Percentiles rank a stretch among this genome's conserved stretches.
These are phyloP conservation scores for Platalea minor DNA, from an alignment of 2,797 vertebrate genomes.

Conservation along the genomic window DNA sequence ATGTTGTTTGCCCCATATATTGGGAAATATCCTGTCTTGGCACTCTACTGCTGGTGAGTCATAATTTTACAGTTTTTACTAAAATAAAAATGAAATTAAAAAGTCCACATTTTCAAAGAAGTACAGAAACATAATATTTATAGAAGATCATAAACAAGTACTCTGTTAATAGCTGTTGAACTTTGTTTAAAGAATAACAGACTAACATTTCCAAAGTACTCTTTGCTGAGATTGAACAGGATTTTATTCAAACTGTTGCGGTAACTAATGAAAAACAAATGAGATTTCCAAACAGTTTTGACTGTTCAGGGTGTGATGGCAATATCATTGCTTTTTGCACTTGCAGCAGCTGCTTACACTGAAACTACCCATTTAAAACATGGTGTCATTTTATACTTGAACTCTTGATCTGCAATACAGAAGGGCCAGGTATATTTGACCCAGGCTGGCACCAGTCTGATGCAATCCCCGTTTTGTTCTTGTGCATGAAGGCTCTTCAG, in stretches of 20 bases:
- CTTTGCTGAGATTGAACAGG: slow-evolving; percentile 68
- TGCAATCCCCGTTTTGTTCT: background rate
- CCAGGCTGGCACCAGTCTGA: background rate
- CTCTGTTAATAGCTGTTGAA: slow-evolving; percentile 63
- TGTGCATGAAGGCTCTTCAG: background rate
- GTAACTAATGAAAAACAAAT: slow-evolving; percentile 73
- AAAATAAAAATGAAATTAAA: slow-evolving; percentile 70
- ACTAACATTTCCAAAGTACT: slow-evolving; percentile 70
- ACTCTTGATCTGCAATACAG: slow-evolving; percentile 31
- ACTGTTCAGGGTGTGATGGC: slow-evolving; percentile 60
- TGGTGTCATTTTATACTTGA: slow-evolving; percentile 54
- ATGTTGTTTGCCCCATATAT: slow-evolving; percentile 53
- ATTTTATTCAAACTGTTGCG: slow-evolving; percentile 70
- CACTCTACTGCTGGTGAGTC: slow-evolving; percentile 48
- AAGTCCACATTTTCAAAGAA: slow-evolving; percentile 63
- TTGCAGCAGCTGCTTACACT: slow-evolving; percentile 59
- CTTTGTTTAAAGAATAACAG: slow-evolving; percentile 58
- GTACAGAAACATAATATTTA: slow-evolving; percentile 65
- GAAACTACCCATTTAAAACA: slow-evolving; percentile 47
- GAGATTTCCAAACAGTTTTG: slow-evolving; percentile 70
- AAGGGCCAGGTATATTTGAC: background rate
- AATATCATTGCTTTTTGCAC: slow-evolving; percentile 58
- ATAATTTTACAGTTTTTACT: slow-evolving; percentile 66
- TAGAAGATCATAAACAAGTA: slow-evolving; percentile 65
- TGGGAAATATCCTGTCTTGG: slow-evolving; percentile 61